Percentiles rank a stretch among this genome's conserved stretches.
Evolutionary conservation across 2,113 vertebrate genomes (phyloP).

Genomic region (Sminthopsis crassicaudata): DNA sequence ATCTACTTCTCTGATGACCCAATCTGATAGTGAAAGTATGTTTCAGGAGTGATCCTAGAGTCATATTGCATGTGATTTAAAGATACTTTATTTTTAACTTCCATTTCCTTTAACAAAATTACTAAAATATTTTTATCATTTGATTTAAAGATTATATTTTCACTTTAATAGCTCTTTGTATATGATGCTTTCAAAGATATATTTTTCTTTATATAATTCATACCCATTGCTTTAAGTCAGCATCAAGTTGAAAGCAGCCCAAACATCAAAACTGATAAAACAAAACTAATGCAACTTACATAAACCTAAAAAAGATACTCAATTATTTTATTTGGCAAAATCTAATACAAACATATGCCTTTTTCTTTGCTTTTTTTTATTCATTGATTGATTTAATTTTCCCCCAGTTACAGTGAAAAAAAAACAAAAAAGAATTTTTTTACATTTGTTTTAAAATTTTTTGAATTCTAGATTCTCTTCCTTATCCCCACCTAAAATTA

Average conservation of each 20-base stretch:
- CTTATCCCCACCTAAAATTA: no score
- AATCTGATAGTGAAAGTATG: background rate
- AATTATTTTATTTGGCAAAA: slow-evolving; percentile 25
- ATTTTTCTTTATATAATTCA: background rate
- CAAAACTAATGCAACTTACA: background rate
- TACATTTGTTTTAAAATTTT: no score
- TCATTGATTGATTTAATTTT: no score
- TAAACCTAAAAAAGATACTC: slow-evolving; percentile 24
- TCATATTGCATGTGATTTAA: background rate
- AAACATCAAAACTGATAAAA: background rate
- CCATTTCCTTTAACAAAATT: slow-evolving; percentile 40
- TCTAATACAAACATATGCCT: background rate
- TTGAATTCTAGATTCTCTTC: no score
- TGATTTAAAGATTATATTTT: slow-evolving; percentile 46
- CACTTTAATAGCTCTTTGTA: background rate
- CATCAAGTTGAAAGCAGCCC: no score
- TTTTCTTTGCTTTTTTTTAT: background rate
- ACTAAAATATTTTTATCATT: slow-evolving; percentile 15
- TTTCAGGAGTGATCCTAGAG: background rate
- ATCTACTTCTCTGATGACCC: background rate
- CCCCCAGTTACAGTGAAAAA: no score
- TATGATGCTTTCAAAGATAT: background rate
- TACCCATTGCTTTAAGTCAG: background rate
- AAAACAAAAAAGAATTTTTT: no score
- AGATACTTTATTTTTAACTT: slow-evolving; percentile 43